phyloP scores from a whole-genome alignment of 2,888 invertebrate genomes.

The Polia nebulosa region DNA sequence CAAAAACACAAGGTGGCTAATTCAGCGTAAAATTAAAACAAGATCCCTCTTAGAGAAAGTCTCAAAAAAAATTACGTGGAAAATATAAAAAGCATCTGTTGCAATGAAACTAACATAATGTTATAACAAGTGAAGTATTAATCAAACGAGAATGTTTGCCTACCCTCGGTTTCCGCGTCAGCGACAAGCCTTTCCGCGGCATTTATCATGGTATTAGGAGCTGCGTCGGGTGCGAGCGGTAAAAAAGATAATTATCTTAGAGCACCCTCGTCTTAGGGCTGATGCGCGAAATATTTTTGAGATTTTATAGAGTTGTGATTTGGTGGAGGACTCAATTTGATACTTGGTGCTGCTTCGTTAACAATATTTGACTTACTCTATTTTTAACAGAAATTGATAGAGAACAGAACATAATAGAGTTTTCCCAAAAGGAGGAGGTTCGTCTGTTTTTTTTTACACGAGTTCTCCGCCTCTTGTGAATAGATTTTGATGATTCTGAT shows the following conservation, averaged over 20 bases:
- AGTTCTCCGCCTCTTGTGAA: no score
- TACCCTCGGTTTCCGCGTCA: constrained; percentile 86
- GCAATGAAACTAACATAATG: constrained; percentile 72
- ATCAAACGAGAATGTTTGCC: constrained; percentile 72
- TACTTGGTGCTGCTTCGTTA: constrained; percentile 9
- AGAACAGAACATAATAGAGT: no score
- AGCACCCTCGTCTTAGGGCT: constrained; percentile 89
- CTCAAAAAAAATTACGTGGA: constrained; percentile 79
- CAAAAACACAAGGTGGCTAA: constrained; percentile 79
- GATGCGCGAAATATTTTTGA: constrained; percentile 58
- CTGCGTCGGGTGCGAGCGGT: constrained; percentile 84
- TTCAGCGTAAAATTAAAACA: constrained; percentile 86
- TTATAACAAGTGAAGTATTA: constrained; percentile 78
- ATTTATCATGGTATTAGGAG: constrained; percentile 90
- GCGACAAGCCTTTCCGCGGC: constrained; percentile 89
- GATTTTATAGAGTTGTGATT: constrained; percentile 17
- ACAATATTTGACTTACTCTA: background rate
- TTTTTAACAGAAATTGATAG: no score
- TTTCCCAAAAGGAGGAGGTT: no score
- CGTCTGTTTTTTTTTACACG: no score
- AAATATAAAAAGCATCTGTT: constrained; percentile 84
- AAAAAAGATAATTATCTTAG: constrained; percentile 91
- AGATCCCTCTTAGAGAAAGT: constrained; percentile 74
- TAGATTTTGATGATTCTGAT: no score
- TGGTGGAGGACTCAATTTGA: background rate